phyloP scores from a whole-genome alignment of 2,113 vertebrate species.

The Copsychus sechellarum region DNA sequence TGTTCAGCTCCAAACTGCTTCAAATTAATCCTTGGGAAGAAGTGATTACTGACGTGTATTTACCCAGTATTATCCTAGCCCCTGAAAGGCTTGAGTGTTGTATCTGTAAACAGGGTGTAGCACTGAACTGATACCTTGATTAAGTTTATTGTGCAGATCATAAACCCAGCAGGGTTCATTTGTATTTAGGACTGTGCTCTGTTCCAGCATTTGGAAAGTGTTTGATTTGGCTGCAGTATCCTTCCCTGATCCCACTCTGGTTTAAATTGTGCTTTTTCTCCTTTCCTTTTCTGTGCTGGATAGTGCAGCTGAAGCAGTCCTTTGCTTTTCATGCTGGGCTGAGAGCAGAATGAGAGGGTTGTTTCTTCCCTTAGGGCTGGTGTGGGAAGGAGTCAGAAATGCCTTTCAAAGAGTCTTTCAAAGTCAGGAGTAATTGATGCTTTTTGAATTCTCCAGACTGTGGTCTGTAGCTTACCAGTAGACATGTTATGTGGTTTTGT shows the following conservation, averaged over 20 bases:
- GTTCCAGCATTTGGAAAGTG: slow-evolving; percentile 29
- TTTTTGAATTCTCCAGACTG: slow-evolving; percentile 25
- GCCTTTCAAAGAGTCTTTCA: slow-evolving; percentile 24
- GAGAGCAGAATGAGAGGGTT: not conserved
- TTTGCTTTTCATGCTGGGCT: not conserved
- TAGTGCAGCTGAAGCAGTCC: not conserved
- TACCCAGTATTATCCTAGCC: not conserved
- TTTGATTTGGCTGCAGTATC: slow-evolving; percentile 52
- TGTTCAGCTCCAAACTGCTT: not conserved
- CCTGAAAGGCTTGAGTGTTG: not conserved
- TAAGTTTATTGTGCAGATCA: slow-evolving; percentile 20
- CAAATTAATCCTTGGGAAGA: not conserved
- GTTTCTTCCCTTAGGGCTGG: not conserved
- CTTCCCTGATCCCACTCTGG: not conserved
- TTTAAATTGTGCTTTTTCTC: slow-evolving; percentile 29
- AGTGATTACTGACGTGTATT: not conserved
- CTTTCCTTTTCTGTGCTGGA: not conserved
- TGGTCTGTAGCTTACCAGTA: slow-evolving; percentile 36
- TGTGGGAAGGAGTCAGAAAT: slow-evolving; percentile 16
- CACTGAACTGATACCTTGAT: slow-evolving; percentile 25
- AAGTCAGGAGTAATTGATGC: slow-evolving; percentile 13
- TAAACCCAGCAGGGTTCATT: slow-evolving; percentile 45
- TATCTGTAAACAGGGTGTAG: slow-evolving; percentile 15
- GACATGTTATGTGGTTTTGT: slow-evolving; percentile 39
- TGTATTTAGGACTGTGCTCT: slow-evolving; percentile 14